Conservation (phyloP, 1,140 invertebrate species). For the Lepeophtheirus salmonis region DNA sequence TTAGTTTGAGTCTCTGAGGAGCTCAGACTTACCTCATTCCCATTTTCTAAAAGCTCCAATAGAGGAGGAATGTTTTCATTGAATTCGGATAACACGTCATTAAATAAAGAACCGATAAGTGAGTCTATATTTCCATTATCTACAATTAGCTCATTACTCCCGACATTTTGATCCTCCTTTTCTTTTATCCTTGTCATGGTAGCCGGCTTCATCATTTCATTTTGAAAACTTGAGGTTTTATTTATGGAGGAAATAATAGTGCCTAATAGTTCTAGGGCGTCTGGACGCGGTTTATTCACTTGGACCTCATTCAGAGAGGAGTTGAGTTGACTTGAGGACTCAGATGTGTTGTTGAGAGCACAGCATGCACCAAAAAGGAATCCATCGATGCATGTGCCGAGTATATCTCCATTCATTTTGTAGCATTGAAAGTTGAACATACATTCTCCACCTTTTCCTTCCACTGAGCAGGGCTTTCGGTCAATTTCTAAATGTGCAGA, state of each 20-base stretch:
- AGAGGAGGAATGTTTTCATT: not conserved
- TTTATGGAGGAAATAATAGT: constrained; percentile 15
- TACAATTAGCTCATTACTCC: not conserved
- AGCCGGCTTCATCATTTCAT: constrained; percentile 5
- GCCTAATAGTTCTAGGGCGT: constrained; percentile 3
- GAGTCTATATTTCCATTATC: constrained; percentile 4
- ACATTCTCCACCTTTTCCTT: constrained; percentile 42
- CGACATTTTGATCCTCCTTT: not conserved
- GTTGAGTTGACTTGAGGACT: too few relatives aligned
- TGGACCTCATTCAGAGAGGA: not conserved
- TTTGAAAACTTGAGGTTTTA: not conserved
- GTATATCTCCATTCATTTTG: constrained; percentile 53
- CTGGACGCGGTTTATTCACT: not conserved
- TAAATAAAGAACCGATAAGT: constrained; percentile 2
- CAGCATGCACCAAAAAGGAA: constrained; percentile 80
- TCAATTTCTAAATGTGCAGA: not conserved
- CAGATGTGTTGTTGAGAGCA: constrained; percentile 19
- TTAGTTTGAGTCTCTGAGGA: not conserved
- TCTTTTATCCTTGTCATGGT: constrained; percentile 2
- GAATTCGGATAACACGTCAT: constrained; percentile 5
- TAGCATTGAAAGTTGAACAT: constrained; percentile 85
- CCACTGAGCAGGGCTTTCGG: constrained; percentile 3
- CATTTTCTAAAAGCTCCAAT: not conserved
- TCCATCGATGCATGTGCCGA: constrained; percentile 72
- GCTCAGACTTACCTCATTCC: not conserved